These are phyloP conservation scores for Spinibarbus caldwelli DNA, from an alignment of 2,797 vertebrate genomes.

Conservation along the genomic window DNA sequence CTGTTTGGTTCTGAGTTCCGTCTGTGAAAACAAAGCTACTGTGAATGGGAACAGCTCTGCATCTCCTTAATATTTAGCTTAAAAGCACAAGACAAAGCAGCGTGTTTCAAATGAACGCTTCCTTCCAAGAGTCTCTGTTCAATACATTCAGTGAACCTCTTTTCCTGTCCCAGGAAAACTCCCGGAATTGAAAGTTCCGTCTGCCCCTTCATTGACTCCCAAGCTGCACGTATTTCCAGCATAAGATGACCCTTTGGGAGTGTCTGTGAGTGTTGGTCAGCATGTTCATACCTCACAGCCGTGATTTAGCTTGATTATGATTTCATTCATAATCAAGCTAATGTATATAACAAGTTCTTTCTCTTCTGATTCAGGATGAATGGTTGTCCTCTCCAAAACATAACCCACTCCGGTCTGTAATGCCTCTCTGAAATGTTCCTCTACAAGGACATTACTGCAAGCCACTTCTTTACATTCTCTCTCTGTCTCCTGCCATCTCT, in stretches of 20 bases:
- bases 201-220: conserved; percentile 16
- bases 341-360: background rate
- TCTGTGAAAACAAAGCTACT: conserved; percentile 16
- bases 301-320: background rate
- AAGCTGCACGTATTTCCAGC: conserved; percentile 25
- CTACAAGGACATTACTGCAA: conserved; percentile 37
- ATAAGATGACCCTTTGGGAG: background rate
- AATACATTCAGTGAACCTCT: conserved; percentile 6
- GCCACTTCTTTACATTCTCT: conserved; percentile 20
- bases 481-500: conserved; percentile 20
- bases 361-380: conserved; percentile 14
- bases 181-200: conserved; percentile 5
- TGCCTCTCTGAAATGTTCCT: conserved; percentile 26
- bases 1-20: background rate
- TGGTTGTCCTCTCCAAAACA: conserved; percentile 19
- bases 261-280: background rate
- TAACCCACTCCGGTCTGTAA: background rate
- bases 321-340: conserved; percentile 12
- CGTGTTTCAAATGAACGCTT: conserved; percentile 15
- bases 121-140: conserved; percentile 24
- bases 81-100: conserved; percentile 3
- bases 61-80: conserved; percentile 28
- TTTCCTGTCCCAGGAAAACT: conserved; percentile 37
- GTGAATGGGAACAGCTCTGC: conserved; percentile 18
- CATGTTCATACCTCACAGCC: background rate